Percentiles rank a stretch among this genome's conserved stretches.
These are phyloP conservation scores for Siphamia tubifer DNA, from an alignment of 2,113 vertebrate species.

Conservation along the genomic window DNA sequence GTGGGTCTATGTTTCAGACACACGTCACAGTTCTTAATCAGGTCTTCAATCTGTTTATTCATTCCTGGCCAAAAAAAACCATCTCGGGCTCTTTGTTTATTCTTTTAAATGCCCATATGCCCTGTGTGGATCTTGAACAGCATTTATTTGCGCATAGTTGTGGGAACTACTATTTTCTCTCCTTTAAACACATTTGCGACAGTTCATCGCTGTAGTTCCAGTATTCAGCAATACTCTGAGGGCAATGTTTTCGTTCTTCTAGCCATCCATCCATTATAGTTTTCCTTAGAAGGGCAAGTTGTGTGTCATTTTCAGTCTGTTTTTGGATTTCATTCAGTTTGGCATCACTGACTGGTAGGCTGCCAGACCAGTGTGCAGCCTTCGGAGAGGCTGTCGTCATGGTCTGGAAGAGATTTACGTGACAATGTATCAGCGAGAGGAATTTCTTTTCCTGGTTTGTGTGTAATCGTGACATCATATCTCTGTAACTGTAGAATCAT, in stretches of 20 bases:
- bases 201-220: slow-evolving; percentile 14
- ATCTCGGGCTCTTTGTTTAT: not conserved
- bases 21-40: not conserved
- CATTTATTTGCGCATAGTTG: not conserved
- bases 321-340: not conserved
- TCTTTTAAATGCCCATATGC: slow-evolving; percentile 11
- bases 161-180: slow-evolving; percentile 11
- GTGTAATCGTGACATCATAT: slow-evolving; percentile 9
- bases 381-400: not conserved
- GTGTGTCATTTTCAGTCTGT: not conserved
- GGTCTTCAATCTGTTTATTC: not conserved
- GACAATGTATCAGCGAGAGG: slow-evolving; percentile 5
- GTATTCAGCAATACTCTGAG: not conserved
- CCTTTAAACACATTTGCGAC: slow-evolving; percentile 18
- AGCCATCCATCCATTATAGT: not conserved
- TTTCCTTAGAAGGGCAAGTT: not conserved
- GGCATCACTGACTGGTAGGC: slow-evolving; percentile 5
- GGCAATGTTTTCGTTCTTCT: slow-evolving; percentile 1
- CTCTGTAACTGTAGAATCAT: slow-evolving; percentile 24
- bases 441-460: slow-evolving; percentile 22
- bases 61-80: slow-evolving; percentile 8
- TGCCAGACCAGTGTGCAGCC: not conserved
- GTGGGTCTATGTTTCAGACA: not conserved
- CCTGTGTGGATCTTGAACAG: not conserved
- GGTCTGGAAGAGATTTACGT: not conserved